Evolutionary conservation across 2,113 vertebrate species (phyloP).

Genomic region (Gopherus flavomarginatus): DNA sequence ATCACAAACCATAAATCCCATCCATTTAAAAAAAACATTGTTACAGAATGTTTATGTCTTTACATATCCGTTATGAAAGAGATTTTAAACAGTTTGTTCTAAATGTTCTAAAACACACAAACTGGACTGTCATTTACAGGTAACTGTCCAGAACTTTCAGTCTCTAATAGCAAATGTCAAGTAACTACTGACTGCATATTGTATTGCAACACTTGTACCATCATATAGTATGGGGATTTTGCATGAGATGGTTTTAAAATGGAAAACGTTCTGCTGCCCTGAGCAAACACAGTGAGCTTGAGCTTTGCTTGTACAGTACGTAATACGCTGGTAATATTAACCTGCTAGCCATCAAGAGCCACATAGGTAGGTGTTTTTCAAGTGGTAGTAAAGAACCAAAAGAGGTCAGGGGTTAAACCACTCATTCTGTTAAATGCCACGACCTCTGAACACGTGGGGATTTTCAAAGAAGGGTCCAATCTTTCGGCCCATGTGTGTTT

Average conservation of each 20-base stretch:
- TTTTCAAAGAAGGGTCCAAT: neutral
- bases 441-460: neutral
- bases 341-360: slow-evolving; percentile 65
- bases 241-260: slow-evolving; percentile 75
- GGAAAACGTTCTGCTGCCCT: slow-evolving; percentile 55
- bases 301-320: slow-evolving; percentile 52
- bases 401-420: slow-evolving; percentile 16
- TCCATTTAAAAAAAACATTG: neutral
- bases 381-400: slow-evolving; percentile 69
- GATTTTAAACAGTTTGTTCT: slow-evolving; percentile 4
- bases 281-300: slow-evolving; percentile 67
- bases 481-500: neutral
- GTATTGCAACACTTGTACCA: slow-evolving; percentile 79
- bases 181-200: slow-evolving; percentile 37
- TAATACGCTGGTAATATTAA: slow-evolving; percentile 37
- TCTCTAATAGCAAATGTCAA: slow-evolving; percentile 4
- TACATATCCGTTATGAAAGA: neutral
- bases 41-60: neutral
- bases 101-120: neutral
- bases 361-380: slow-evolving; percentile 49
- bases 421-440: slow-evolving; percentile 34
- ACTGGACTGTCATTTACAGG: neutral
- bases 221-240: slow-evolving; percentile 45
- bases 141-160: slow-evolving; percentile 17
- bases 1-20: neutral